These are phyloP conservation scores for Antennarius maculatus DNA, from an alignment of 2,797 vertebrate species.

Conservation along the genomic window DNA sequence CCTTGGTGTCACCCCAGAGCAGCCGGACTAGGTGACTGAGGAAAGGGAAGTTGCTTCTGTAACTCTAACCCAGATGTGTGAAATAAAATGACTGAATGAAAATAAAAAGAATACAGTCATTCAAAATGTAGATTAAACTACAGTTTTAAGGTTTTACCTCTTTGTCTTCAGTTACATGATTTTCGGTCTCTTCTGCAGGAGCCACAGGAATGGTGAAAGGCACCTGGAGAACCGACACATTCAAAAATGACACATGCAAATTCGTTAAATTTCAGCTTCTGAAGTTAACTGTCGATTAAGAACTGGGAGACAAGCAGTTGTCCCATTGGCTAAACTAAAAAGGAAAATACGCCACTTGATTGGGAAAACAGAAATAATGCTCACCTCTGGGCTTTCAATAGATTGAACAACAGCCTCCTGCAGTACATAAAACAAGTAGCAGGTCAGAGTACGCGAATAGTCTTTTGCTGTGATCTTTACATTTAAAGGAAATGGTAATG, in stretches of 20 bases:
- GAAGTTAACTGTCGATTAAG: neutral
- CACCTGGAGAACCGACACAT: constrained; percentile 42
- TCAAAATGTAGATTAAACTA: neutral
- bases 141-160: constrained; percentile 36
- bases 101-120: neutral
- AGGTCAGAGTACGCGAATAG: neutral
- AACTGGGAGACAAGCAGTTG: neutral
- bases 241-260: neutral
- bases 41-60: no score
- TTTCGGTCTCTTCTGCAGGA: constrained; percentile 29
- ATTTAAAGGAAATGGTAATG: neutral
- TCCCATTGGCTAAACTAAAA: no score
- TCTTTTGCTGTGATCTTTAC: neutral
- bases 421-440: constrained; percentile 10
- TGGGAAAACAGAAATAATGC: neutral
- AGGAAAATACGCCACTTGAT: neutral
- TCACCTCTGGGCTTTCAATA: constrained; percentile 51
- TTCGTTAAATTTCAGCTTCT: neutral
- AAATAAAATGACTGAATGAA: no score
- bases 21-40: no score
- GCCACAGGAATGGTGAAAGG: constrained; percentile 29
- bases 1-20: no score
- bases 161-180: constrained; percentile 13
- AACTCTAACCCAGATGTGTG: no score
- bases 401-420: constrained; percentile 47